Conservation (phyloP, 2,797 vertebrate species). For the Myotis vivesi region DNA sequence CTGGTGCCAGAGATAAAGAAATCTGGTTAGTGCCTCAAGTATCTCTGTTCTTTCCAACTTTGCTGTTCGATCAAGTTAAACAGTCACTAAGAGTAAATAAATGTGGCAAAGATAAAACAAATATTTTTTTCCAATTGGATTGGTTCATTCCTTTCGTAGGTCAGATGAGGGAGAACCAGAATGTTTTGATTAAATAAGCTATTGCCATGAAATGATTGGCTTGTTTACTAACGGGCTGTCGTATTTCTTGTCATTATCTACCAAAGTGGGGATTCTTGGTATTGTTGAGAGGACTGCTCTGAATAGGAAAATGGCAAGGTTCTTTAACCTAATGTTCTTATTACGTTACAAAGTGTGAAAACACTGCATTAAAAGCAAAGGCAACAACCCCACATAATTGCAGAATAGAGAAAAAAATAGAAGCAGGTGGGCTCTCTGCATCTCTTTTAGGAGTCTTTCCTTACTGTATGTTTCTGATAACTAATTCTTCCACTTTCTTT, state of each 20-base stretch:
- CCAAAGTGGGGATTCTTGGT: conserved; percentile 59
- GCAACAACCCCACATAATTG: background rate
- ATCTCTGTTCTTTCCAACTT: conserved; percentile 52
- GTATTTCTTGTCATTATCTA: conserved; percentile 72
- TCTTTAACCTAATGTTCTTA: conserved; percentile 48
- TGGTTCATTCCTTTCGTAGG: conserved; percentile 52
- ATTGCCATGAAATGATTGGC: conserved; percentile 71
- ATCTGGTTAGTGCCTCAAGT: conserved; percentile 58
- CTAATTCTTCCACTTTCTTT: background rate
- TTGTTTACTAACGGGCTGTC: conserved; percentile 69
- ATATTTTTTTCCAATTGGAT: conserved; percentile 74
- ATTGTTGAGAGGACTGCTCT: conserved; percentile 51
- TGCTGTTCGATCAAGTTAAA: conserved; percentile 63
- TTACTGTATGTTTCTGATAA: background rate
- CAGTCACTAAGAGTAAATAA: conserved; percentile 74
- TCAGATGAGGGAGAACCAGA: conserved; percentile 64
- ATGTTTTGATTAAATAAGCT: conserved; percentile 76
- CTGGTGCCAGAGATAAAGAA: background rate
- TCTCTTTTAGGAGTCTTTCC: background rate
- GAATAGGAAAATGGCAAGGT: conserved; percentile 41
- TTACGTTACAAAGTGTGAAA: background rate
- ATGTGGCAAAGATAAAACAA: conserved; percentile 72
- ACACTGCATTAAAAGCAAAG: background rate
- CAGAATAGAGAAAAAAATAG: background rate
- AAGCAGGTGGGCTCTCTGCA: background rate